These are phyloP conservation scores for Cercocebus atys DNA, from an alignment of 2,113 vertebrate species.

Conservation along the genomic window DNA sequence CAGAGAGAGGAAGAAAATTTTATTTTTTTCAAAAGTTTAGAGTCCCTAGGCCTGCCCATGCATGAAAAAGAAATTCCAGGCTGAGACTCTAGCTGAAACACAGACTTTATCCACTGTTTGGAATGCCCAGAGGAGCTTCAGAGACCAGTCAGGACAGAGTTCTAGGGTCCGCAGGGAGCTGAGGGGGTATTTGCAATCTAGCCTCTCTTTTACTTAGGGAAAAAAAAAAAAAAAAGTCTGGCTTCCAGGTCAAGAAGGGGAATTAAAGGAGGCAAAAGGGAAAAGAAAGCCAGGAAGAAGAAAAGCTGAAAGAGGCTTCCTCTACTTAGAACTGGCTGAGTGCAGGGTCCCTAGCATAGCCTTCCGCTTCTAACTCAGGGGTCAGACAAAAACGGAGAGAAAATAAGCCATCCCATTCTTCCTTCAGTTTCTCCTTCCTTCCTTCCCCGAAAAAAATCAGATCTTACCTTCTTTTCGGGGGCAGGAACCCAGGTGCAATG, in stretches of 20 bases:
- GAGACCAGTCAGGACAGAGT: not conserved
- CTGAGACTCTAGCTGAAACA: not conserved
- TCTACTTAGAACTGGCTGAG: not conserved
- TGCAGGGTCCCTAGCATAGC: not conserved
- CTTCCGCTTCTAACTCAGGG: not conserved
- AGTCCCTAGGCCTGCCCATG: not conserved
- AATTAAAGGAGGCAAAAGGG: not conserved
- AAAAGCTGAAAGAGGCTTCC: not conserved
- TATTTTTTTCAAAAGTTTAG: slow-evolving; percentile 21
- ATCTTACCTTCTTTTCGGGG: not conserved
- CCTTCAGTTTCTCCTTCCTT: not conserved
- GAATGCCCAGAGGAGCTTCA: not conserved
- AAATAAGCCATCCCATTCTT: not conserved
- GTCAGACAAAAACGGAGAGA: not conserved
- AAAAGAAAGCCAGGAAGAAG: slow-evolving; percentile 2
- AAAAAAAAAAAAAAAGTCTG: not conserved
- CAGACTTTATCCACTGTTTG: not conserved
- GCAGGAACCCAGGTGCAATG: not conserved
- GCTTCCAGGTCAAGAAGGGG: not conserved
- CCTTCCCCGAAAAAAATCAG: not conserved
- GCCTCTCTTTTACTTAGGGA: not conserved
- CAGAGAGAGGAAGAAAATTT: not conserved
- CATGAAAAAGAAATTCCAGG: not conserved
- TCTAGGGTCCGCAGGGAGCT: not conserved
- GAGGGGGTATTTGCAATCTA: not conserved